Conservation (phyloP, 2,113 vertebrate genomes). For the Crotalus tigris region DNA sequence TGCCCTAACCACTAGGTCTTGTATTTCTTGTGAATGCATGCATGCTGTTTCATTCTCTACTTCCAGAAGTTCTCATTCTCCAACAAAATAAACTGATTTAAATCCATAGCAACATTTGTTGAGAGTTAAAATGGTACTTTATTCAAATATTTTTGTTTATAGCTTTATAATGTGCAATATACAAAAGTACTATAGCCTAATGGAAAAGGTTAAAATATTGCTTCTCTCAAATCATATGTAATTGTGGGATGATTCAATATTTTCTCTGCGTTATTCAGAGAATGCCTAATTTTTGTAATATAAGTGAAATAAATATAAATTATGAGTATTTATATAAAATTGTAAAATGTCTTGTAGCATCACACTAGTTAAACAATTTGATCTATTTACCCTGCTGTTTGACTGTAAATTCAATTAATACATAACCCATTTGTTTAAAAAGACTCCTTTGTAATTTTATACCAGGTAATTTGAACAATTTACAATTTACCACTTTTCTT, state of each 20-base stretch:
- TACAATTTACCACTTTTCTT: neutral
- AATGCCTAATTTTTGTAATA: neutral
- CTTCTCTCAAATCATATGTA: neutral
- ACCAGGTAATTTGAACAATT: neutral
- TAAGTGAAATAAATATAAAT: neutral
- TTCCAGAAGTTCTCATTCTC: neutral
- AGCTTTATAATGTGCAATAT: neutral
- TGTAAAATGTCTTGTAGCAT: neutral
- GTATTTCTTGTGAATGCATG: constrained; percentile 15
- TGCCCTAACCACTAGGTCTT: neutral
- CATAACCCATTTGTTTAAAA: neutral
- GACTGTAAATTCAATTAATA: neutral
- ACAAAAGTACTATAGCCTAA: neutral
- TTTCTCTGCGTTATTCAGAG: neutral
- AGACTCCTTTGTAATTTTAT: neutral
- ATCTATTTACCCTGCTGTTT: neutral
- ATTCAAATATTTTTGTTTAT: constrained; percentile 11
- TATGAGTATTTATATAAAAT: neutral
- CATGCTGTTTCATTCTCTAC: constrained; percentile 4
- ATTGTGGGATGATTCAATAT: neutral
- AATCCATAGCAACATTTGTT: constrained; percentile 18
- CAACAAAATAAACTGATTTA: neutral
- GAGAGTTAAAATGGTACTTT: constrained; percentile 21
- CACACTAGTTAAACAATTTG: neutral
- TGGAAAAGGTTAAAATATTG: neutral